Evolutionary conservation across 2,888 invertebrate genomes (phyloP).

Genomic region (Polymixis flavicincta): DNA sequence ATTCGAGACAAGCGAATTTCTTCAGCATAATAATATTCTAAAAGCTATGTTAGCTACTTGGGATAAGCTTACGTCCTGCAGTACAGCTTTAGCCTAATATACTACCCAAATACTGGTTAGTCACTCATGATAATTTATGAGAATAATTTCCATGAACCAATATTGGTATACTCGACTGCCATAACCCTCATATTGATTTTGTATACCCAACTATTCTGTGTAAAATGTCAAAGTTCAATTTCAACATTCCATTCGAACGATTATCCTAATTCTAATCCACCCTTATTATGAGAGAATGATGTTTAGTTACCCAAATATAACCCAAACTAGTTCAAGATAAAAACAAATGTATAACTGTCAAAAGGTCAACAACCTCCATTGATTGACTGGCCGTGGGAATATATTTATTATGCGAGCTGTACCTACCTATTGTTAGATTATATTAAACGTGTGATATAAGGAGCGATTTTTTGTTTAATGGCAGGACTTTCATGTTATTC

Average conservation of each 20-base stretch:
- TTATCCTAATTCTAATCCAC: not conserved
- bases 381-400: conserved; percentile 61
- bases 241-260: not conserved
- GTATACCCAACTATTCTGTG: not conserved
- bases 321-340: conserved; percentile 7
- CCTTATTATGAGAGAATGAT: not conserved
- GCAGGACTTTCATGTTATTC: conserved; percentile 13
- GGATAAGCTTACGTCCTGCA: not conserved
- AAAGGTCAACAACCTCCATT: conserved; percentile 56
- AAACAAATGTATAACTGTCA: conserved; percentile 21
- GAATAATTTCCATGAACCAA: conserved; percentile 10
- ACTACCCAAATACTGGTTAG: not conserved
- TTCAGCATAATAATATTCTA: too few species aligned
- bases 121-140: not conserved
- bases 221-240: conserved; percentile 24
- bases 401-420: conserved; percentile 45
- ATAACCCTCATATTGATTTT: not conserved
- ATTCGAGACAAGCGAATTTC: too few species aligned
- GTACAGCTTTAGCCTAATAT: not conserved
- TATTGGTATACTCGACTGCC: conserved; percentile 21
- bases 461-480: conserved; percentile 30
- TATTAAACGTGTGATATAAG: not conserved
- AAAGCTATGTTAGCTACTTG: not conserved
- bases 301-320: conserved; percentile 3
- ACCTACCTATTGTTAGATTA: conserved; percentile 31